phyloP scores from a whole-genome alignment of 2,888 invertebrate genomes.

The Teleogryllus oceanicus region DNA sequence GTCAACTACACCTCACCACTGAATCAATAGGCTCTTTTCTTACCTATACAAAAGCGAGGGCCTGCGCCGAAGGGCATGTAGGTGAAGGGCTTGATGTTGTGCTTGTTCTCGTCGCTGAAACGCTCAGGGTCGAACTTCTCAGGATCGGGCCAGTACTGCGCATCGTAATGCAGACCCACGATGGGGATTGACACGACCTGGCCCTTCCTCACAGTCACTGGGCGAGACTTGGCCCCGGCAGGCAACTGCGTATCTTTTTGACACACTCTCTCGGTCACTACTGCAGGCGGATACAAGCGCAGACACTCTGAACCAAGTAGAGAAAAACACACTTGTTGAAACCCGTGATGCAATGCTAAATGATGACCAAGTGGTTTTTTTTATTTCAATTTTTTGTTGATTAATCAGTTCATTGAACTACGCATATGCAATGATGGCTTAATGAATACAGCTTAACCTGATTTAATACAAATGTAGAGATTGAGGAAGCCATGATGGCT shows the following conservation, averaged over 20 bases:
- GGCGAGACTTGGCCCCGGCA: neutral
- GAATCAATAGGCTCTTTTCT: no score
- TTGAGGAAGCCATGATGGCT: no score
- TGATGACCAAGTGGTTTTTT: no score
- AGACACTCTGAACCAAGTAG: conserved; percentile 48
- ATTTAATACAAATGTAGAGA: no score
- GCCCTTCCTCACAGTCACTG: conserved; percentile 33
- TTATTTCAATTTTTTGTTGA: no score
- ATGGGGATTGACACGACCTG: conserved; percentile 38
- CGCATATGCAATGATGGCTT: no score
- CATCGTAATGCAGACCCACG: conserved; percentile 45
- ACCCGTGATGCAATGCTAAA: no score
- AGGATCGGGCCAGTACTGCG: conserved; percentile 45
- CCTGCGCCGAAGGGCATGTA: conserved; percentile 41
- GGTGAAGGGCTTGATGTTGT: conserved; percentile 38
- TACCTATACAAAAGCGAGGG: conserved; percentile 40
- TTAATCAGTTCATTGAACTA: no score
- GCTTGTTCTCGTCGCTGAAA: conserved; percentile 47
- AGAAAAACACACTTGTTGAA: no score
- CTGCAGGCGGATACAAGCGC: conserved; percentile 53
- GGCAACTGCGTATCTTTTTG: conserved; percentile 49
- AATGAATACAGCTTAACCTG: no score
- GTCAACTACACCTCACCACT: no score
- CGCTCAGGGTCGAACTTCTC: conserved; percentile 56
- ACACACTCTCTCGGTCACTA: conserved; percentile 51